Conservation (phyloP, 2,888 invertebrate genomes). For the Spialia ferax region DNA sequence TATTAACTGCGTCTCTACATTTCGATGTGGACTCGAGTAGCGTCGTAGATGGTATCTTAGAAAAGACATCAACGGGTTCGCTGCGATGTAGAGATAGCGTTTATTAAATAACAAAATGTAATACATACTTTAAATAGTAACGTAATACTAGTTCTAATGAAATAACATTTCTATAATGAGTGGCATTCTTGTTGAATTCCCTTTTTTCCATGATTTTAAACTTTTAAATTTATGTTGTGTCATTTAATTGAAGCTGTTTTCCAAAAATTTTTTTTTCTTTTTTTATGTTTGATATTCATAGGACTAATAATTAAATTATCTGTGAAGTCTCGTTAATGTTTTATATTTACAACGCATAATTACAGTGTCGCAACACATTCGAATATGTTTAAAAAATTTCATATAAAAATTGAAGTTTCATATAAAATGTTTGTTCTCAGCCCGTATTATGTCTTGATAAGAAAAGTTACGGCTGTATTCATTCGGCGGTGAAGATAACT, state of each 20-base stretch:
- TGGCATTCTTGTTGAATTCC: background rate
- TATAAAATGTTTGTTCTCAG: background rate
- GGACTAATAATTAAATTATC: no score
- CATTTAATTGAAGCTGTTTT: background rate
- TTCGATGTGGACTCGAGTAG: slow-evolving; percentile 12
- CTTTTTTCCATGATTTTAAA: background rate
- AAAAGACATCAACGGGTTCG: slow-evolving; percentile 55
- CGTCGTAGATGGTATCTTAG: slow-evolving; percentile 43
- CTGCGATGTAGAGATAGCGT: slow-evolving; percentile 22
- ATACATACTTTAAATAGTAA: slow-evolving; percentile 11
- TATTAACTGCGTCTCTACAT: slow-evolving; percentile 20
- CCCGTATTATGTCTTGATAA: slow-evolving; percentile 1
- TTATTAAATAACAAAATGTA: slow-evolving; percentile 24
- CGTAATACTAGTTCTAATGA: background rate
- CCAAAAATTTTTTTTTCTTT: background rate
- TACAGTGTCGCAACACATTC: background rate
- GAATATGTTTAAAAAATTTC: background rate
- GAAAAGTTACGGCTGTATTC: slow-evolving; percentile 25
- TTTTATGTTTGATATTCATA: no score
- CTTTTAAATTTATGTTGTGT: background rate
- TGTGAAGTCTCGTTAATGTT: background rate
- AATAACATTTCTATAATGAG: background rate
- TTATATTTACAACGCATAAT: background rate
- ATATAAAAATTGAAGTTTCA: background rate
- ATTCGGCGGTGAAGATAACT: slow-evolving; percentile 18